Percentiles rank a stretch among this genome's conserved stretches.
These are phyloP conservation scores for Oedothorax gibbosus DNA, from an alignment of 1,140 invertebrate species.

Conservation along the genomic window DNA sequence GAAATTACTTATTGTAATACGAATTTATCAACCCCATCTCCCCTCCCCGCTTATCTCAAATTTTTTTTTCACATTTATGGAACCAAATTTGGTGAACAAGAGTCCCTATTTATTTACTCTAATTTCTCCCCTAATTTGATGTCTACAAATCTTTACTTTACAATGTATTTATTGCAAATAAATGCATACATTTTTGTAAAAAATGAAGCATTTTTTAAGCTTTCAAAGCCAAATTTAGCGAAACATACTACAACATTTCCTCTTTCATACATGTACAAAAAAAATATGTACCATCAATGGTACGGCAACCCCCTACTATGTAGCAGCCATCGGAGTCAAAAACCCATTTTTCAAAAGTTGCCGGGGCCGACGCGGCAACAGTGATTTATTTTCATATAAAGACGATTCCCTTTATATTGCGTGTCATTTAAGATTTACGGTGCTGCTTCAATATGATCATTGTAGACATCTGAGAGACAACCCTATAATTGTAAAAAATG, in stretches of 20 bases:
- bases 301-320: not conserved
- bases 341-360: constrained; percentile 60
- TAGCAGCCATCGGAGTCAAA: constrained; percentile 46
- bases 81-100: too few relatives aligned
- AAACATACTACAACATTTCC: not conserved
- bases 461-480: constrained; percentile 58
- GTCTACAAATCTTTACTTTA: not conserved
- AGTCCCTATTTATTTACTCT: not conserved
- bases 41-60: too few relatives aligned
- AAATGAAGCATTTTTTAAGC: not conserved
- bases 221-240: constrained; percentile 23
- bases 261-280: too few relatives aligned
- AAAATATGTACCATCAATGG: not conserved
- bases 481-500: constrained; percentile 61
- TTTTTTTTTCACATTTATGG: too few relatives aligned
- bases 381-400: constrained; percentile 62
- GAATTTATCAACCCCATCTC: too few relatives aligned
- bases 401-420: constrained; percentile 61
- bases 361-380: constrained; percentile 38
- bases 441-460: constrained; percentile 51
- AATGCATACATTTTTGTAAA: not conserved
- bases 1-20: too few relatives aligned
- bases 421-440: constrained; percentile 59
- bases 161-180: not conserved
- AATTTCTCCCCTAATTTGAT: not conserved